A percentile compares a stretch with the other conserved stretches of the same genome.
Conservation (phyloP, 2,888 invertebrate genomes). For the Drosophila dives region DNA sequence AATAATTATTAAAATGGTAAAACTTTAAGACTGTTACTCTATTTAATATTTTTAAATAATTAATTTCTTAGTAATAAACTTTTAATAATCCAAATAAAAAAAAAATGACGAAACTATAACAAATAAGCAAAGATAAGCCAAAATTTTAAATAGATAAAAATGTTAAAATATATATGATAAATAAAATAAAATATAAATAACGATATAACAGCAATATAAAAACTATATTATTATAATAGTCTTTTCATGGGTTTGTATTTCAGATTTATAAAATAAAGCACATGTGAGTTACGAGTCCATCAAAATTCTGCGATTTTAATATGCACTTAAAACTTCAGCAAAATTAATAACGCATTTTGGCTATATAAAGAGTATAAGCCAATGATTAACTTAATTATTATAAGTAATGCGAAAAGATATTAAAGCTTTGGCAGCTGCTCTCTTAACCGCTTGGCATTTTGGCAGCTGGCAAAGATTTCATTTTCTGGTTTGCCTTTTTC, state of each 20-base stretch:
- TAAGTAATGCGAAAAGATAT: constrained; percentile 27
- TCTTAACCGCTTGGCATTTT: constrained; percentile 60
- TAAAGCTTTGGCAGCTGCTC: constrained; percentile 31
- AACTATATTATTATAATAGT: background rate
- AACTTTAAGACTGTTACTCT: background rate
- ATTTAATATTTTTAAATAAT: background rate
- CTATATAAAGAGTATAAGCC: background rate
- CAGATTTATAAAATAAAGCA: background rate
- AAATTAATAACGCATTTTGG: constrained; percentile 1
- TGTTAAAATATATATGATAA: background rate
- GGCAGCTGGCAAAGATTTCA: constrained; percentile 69
- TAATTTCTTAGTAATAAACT: background rate
- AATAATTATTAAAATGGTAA: background rate
- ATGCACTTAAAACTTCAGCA: background rate
- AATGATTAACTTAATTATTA: constrained; percentile 37
- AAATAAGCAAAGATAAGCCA: too few relatives aligned
- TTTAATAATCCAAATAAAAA: background rate
- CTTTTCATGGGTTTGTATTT: background rate
- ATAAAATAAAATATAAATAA: too few relatives aligned
- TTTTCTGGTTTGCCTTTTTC: constrained; percentile 12
- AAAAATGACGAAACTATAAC: background rate
- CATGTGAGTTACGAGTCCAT: background rate
- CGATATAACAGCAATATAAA: too few relatives aligned
- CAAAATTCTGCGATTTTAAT: background rate
- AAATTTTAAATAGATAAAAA: too few relatives aligned